These are phyloP conservation scores for Chaenocephalus aceratus DNA, from an alignment of 2,113 vertebrate genomes.

Conservation along the genomic window DNA sequence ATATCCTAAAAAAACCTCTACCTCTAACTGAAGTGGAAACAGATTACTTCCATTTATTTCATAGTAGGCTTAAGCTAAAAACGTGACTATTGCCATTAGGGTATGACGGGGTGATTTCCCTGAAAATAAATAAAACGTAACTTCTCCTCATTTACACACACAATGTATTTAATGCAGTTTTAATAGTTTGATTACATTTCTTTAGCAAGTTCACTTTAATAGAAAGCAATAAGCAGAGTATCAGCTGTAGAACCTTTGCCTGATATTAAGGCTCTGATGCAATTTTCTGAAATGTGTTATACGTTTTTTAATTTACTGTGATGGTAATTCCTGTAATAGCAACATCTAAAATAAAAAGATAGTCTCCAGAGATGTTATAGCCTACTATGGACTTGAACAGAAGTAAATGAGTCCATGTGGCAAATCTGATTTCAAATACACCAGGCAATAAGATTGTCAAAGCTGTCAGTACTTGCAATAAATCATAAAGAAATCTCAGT, in stretches of 20 bases:
- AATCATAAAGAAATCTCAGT: constrained; percentile 1
- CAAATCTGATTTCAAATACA: constrained; percentile 20
- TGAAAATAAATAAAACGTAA: no score
- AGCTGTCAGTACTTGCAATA: constrained; percentile 4
- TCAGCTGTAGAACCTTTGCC: background rate
- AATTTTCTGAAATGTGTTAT: background rate
- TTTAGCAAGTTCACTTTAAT: constrained; percentile 8
- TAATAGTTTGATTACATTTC: no score
- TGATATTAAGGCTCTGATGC: constrained; percentile 4
- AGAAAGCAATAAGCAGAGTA: background rate
- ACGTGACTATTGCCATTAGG: no score
- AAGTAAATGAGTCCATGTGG: constrained; percentile 8
- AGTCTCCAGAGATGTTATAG: background rate
- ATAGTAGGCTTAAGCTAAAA: no score
- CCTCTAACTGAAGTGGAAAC: no score
- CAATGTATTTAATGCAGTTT: no score
- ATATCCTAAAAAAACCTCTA: no score
- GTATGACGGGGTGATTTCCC: no score
- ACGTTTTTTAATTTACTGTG: constrained; percentile 3
- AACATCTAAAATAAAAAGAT: background rate
- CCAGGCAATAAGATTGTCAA: background rate
- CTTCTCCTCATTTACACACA: background rate
- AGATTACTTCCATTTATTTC: no score
- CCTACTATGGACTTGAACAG: background rate
- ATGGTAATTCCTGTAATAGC: constrained; percentile 31